These are phyloP conservation scores for Dipodomys stephensi DNA, from an alignment of 2,113 vertebrate species.

Conservation along the genomic window DNA sequence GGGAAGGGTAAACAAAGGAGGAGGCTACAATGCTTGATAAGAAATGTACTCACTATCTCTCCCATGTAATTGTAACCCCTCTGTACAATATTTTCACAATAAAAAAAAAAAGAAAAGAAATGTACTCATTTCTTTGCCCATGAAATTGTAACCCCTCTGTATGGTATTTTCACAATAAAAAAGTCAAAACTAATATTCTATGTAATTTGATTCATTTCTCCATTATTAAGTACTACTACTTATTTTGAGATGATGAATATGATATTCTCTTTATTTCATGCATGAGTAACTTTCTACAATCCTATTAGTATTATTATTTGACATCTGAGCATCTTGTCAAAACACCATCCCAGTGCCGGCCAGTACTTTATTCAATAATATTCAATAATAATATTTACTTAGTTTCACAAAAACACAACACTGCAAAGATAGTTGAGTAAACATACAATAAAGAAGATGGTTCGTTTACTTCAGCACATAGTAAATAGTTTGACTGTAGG, in stretches of 20 bases:
- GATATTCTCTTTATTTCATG: constrained; percentile 31
- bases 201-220: constrained; percentile 23
- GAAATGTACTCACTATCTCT: too few relatives aligned
- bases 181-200: background rate
- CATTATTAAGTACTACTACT: constrained; percentile 7
- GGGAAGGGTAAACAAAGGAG: too few relatives aligned
- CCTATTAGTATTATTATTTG: constrained; percentile 10
- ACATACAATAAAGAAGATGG: background rate
- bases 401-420: constrained; percentile 43
- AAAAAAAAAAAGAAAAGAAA: too few relatives aligned
- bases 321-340: constrained; percentile 41
- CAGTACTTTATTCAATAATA: constrained; percentile 9
- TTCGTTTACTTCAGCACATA: background rate
- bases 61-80: too few relatives aligned
- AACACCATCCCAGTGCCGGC: background rate
- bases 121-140: too few relatives aligned
- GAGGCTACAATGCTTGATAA: too few relatives aligned
- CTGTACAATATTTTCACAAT: too few relatives aligned
- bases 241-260: constrained; percentile 13
- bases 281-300: constrained; percentile 17
- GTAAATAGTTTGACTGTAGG: constrained; percentile 22
- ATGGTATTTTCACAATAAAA: too few relatives aligned
- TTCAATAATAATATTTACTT: background rate
- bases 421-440: constrained; percentile 1
- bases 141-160: too few relatives aligned